Conservation (phyloP, 2,888 invertebrate species). For the Eupithecia vulgata region DNA sequence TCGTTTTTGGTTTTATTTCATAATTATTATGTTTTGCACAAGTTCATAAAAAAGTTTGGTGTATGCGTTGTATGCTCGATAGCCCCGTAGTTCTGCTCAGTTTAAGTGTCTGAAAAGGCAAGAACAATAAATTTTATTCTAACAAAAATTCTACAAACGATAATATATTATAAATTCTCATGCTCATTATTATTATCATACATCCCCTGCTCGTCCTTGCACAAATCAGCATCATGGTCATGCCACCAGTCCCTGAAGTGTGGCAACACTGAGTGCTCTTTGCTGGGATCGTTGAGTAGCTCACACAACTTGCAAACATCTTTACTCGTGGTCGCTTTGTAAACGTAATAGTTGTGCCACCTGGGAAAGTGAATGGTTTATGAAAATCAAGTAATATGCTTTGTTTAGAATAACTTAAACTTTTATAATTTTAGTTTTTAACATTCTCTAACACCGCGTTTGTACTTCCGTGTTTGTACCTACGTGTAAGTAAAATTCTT, state of each 20-base stretch:
- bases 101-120: background rate
- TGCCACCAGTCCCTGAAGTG: slow-evolving; percentile 70
- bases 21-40: no score
- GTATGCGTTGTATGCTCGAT: background rate
- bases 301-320: slow-evolving; percentile 64
- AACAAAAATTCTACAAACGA: background rate
- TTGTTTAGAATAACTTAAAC: background rate
- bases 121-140: background rate
- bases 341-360: slow-evolving; percentile 69
- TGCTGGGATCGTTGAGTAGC: slow-evolving; percentile 52
- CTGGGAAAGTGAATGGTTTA: slow-evolving; percentile 44
- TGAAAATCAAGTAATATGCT: background rate
- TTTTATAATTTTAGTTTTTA: background rate
- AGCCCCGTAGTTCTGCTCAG: background rate
- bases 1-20: background rate
- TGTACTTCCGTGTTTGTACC: no score
- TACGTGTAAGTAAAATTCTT: no score
- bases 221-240: slow-evolving; percentile 47
- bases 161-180: background rate
- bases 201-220: slow-evolving; percentile 30
- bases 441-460: no score
- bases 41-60: no score
- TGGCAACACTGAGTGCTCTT: slow-evolving; percentile 39
- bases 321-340: slow-evolving; percentile 44
- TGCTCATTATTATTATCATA: background rate